phyloP scores from a whole-genome alignment of 2,888 invertebrate species.

The Gisinianus flammeolus region DNA sequence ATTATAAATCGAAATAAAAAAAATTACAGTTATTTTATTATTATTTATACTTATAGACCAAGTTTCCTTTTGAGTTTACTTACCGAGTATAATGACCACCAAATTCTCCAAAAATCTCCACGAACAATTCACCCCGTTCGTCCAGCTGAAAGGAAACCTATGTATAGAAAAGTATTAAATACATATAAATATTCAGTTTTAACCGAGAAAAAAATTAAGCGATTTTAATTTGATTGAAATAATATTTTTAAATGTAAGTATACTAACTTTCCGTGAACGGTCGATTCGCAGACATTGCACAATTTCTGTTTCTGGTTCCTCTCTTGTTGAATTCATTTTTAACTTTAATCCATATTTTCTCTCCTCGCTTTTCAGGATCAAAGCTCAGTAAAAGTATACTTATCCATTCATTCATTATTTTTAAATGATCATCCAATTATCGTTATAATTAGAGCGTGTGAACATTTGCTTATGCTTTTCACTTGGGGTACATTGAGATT shows the following conservation, averaged over 20 bases:
- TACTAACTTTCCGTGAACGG: neutral
- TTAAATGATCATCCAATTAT: no score
- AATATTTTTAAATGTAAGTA: no score
- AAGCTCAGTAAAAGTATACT: no score
- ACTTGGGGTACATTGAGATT: no score
- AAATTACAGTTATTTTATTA: neutral
- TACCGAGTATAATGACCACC: neutral
- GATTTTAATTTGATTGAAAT: no score
- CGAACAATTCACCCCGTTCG: conserved; percentile 24
- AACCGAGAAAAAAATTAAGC: no score
- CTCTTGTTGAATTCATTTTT: conserved; percentile 16
- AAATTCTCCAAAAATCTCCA: conserved; percentile 26
- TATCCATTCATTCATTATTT: no score
- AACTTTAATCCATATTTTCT: neutral
- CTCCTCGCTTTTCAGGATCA: neutral
- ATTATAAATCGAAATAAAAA: neutral
- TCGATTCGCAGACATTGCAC: neutral
- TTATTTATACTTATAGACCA: neutral
- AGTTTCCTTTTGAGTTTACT: neutral
- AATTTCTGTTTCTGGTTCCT: conserved; percentile 4
- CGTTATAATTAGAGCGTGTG: no score
- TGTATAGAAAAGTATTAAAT: no score
- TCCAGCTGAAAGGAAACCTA: conserved; percentile 34
- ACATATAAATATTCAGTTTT: no score
- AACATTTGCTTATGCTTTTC: no score